Conservation (phyloP, 2,888 invertebrate species). For the Melinaea marsaeus region DNA sequence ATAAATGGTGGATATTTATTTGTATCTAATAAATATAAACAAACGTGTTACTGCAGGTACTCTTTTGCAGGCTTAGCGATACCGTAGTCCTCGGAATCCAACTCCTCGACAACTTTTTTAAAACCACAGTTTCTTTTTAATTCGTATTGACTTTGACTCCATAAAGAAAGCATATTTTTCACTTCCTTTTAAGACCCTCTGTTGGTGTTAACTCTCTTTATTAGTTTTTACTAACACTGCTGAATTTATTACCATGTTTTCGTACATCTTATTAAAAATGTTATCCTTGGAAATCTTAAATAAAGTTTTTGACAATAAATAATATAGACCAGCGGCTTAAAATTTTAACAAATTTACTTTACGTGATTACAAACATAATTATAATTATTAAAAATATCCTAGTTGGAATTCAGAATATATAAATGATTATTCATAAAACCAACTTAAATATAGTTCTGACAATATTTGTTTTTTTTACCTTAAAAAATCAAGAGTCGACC, state of each 20-base stretch:
- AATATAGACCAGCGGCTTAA: too few relatives aligned
- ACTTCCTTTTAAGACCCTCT: constrained; percentile 79
- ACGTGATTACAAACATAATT: too few relatives aligned
- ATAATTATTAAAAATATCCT: too few relatives aligned
- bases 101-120: constrained; percentile 86
- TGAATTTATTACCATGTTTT: constrained; percentile 89
- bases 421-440: too few relatives aligned
- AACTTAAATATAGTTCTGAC: too few relatives aligned
- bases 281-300: constrained; percentile 85
- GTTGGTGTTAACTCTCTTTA: constrained; percentile 88
- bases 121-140: constrained; percentile 89
- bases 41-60: constrained; percentile 39
- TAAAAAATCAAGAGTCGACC: constrained; percentile 94
- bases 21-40: neutral
- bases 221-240: constrained; percentile 87
- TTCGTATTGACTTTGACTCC: constrained; percentile 95
- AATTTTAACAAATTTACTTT: too few relatives aligned
- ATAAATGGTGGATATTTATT: neutral
- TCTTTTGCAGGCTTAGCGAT: constrained; percentile 91
- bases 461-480: constrained; percentile 46
- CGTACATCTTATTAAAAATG: constrained; percentile 92
- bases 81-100: constrained; percentile 91
- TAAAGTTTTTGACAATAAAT: too few relatives aligned
- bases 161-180: constrained; percentile 93
- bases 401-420: too few relatives aligned